Evolutionary conservation across 2,888 invertebrate species (phyloP), one percentile per base, ranked within the genome.

Genomic region (Drosophila recens): DNA sequence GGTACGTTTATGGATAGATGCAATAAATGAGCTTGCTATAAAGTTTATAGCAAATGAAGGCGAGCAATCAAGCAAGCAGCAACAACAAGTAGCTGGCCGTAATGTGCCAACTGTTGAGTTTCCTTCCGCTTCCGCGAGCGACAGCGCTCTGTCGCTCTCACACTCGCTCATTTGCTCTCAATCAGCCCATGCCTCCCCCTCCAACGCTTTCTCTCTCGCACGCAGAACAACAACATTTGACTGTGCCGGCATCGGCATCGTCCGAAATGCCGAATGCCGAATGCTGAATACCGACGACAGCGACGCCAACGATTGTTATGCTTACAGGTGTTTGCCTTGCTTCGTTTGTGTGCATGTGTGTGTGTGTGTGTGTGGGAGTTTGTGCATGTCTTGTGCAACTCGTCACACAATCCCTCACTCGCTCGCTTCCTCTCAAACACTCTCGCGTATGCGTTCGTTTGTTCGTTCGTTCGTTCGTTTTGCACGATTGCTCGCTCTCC

Each of bases 41-140:
- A 61, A 46, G 11, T 54, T 48, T 63, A 74, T 65, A 43, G 62
- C 62, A 56, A 36, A 42, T 17, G 9, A 15, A 51, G 13, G 13
- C 17, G 36, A 43, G n/a, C 40, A 36, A 53, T 15, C 8, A 62
- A 45, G 61, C 17, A 36, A 34, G 20, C 30, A 17, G 67, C 57
- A 69, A 66, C 80, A 75, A 66, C 75, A 74, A 82, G 71, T 67
- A 79, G 80, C 83, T 36, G 54, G 30, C 67, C 36, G 56, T 81
- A 79, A 90, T 88, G 74, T 87, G 79, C 90, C 91, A 91, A 90
- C 91, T 91, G 91, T 90, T 91, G 90, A 91, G 86, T 89, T 91
- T 88, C 81, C 84, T 80, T 83, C 80, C 90, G 85, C 80, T 76
- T 82, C 81, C 85, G 81, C 68, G 45, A 48, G 56, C 49, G 48